These are phyloP conservation scores for Hippoglossus hippoglossus DNA, from an alignment of 2,797 vertebrate genomes.

Conservation along the genomic window DNA sequence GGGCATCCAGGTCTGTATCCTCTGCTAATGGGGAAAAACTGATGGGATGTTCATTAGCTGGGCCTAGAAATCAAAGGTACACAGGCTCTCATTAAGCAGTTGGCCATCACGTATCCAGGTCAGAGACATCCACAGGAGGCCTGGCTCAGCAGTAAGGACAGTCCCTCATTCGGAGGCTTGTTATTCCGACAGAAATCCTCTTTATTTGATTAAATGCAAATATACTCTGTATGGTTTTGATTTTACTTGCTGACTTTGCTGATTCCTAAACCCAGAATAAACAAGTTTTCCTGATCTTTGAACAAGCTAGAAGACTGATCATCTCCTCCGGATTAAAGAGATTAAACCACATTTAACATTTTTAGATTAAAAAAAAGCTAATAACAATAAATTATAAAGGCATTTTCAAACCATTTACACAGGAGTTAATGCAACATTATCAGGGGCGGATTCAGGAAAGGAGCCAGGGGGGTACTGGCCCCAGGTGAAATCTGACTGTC, in stretches of 20 bases:
- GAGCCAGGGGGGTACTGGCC: too few species aligned
- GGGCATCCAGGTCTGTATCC: slow-evolving; percentile 50
- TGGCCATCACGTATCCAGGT: slow-evolving; percentile 64
- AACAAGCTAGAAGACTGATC: not conserved
- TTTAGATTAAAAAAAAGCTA: too few species aligned
- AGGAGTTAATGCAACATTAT: too few species aligned
- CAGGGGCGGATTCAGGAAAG: too few species aligned
- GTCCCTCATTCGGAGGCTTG: slow-evolving; percentile 19
- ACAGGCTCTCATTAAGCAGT: slow-evolving; percentile 67
- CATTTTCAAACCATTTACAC: slow-evolving; percentile 1
- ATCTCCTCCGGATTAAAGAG: too few species aligned
- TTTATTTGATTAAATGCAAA: slow-evolving; percentile 18
- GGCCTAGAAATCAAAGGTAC: slow-evolving; percentile 67
- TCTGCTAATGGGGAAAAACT: slow-evolving; percentile 64
- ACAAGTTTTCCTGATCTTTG: not conserved
- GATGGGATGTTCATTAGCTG: slow-evolving; percentile 71
- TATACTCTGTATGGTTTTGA: not conserved
- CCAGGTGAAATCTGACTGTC: too few species aligned
- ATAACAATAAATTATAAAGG: slow-evolving; percentile 13
- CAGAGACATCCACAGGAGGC: slow-evolving; percentile 41
- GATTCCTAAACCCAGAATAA: slow-evolving; percentile 6
- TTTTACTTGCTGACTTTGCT: not conserved
- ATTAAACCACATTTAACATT: too few species aligned
- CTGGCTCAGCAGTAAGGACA: slow-evolving; percentile 34
- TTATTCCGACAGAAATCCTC: slow-evolving; percentile 29